phyloP scores from a whole-genome alignment of 1,140 invertebrate species.

The Adoxophyes honmai region DNA sequence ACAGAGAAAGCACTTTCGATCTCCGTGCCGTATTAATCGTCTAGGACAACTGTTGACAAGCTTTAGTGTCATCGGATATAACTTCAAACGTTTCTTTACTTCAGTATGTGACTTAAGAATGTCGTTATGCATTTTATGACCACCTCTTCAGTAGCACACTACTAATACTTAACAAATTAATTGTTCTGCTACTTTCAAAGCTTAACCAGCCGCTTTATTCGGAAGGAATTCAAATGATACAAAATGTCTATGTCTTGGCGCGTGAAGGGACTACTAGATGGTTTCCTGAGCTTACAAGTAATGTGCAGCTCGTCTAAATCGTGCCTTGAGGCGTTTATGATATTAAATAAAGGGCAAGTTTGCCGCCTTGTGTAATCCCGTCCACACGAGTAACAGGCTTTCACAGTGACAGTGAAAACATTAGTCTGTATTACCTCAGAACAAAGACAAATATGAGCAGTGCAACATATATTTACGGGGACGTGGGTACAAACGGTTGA shows the following conservation, averaged over 20 bases:
- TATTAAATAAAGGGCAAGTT: slow-evolving; percentile 24
- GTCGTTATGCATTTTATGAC: background rate
- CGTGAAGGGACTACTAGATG: slow-evolving; percentile 11
- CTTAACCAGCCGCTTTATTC: no score
- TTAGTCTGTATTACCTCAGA: slow-evolving; percentile 30
- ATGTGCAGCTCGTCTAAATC: slow-evolving; percentile 19
- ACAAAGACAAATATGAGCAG: slow-evolving; percentile 25
- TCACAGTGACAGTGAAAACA: slow-evolving; percentile 21
- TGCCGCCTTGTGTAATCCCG: slow-evolving; percentile 24
- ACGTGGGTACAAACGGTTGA: slow-evolving; percentile 8
- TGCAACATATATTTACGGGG: background rate
- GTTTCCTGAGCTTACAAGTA: slow-evolving; percentile 13
- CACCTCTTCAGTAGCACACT: background rate
- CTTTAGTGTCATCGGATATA: slow-evolving; percentile 4
- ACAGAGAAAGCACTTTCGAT: slow-evolving; percentile 22
- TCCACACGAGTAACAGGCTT: slow-evolving; percentile 17
- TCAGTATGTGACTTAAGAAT: background rate
- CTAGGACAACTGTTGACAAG: background rate
- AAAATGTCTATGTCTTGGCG: background rate
- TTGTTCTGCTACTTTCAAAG: background rate
- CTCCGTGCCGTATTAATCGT: background rate
- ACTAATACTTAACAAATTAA: background rate
- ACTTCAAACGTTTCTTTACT: background rate
- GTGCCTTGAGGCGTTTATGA: slow-evolving; percentile 19
- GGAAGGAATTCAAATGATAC: no score